phyloP scores from a whole-genome alignment of 2,888 invertebrate genomes.

The Napeogenes sylphis region DNA sequence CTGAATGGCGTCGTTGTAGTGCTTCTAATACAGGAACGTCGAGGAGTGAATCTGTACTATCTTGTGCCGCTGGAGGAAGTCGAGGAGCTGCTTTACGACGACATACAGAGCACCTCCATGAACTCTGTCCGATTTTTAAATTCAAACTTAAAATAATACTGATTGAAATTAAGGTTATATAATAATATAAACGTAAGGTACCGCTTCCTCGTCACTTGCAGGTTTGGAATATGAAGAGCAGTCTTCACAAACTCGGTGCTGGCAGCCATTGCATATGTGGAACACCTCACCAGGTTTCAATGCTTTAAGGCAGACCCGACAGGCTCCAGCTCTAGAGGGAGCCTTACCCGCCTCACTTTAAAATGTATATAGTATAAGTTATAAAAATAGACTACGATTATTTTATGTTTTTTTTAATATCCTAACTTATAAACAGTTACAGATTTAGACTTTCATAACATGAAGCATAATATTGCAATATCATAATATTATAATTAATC shows the following conservation, averaged over 20 bases:
- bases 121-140: slow-evolving; percentile 67
- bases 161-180: not conserved
- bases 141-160: not conserved
- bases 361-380: slow-evolving; percentile 4
- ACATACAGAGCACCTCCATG: slow-evolving; percentile 94
- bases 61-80: slow-evolving; percentile 84
- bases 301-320: slow-evolving; percentile 90
- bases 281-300: slow-evolving; percentile 93
- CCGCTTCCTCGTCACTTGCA: slow-evolving; percentile 89
- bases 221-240: slow-evolving; percentile 94
- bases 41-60: slow-evolving; percentile 89
- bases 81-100: slow-evolving; percentile 88
- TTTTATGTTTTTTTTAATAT: too few species aligned
- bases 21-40: slow-evolving; percentile 89
- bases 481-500: not conserved
- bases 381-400: not conserved
- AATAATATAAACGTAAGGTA: slow-evolving; percentile 53
- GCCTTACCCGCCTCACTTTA: slow-evolving; percentile 83
- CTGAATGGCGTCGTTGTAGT: slow-evolving; percentile 88
- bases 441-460: too few species aligned
- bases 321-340: slow-evolving; percentile 86
- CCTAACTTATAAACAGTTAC: too few species aligned
- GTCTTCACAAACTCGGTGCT: slow-evolving; percentile 94
- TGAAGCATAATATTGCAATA: too few species aligned
- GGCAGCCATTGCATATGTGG: slow-evolving; percentile 92